phyloP scores from a whole-genome alignment of 2,888 invertebrate genomes.

The Luperina nickerlii region DNA sequence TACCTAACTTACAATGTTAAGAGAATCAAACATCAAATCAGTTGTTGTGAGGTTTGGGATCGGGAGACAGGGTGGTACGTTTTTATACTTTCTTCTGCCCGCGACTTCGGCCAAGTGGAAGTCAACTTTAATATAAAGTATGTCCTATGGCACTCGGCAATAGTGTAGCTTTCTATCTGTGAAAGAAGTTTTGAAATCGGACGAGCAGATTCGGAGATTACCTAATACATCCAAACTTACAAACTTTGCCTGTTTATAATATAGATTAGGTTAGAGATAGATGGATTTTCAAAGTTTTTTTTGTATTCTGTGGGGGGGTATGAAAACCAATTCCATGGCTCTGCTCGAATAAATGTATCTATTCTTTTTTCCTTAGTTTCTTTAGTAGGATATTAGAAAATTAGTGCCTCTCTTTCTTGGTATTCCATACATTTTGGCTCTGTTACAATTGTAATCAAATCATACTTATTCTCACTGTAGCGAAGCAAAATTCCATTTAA shows the following conservation, averaged over 20 bases:
- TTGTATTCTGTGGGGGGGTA: too few species aligned
- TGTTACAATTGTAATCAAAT: not conserved
- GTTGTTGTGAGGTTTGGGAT: not conserved
- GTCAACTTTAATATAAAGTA: not conserved
- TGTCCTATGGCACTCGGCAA: not conserved
- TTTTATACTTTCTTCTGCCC: not conserved
- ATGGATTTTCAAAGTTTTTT: too few species aligned
- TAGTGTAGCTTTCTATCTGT: not conserved
- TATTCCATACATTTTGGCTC: not conserved
- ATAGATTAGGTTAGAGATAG: not conserved
- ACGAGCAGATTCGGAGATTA: not conserved
- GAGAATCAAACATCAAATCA: not conserved
- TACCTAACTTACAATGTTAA: not conserved
- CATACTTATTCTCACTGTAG: not conserved
- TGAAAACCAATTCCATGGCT: not conserved
- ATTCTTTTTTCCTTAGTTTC: not conserved
- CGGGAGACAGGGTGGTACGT: not conserved
- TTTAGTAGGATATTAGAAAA: too few species aligned
- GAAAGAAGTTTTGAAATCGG: not conserved
- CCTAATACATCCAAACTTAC: not conserved
- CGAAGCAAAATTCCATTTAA: not conserved
- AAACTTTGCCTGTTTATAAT: not conserved
- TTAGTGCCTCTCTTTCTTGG: not conserved
- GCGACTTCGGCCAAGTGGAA: not conserved
- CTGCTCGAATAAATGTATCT: not conserved